These are phyloP conservation scores for Meriones unguiculatus DNA, from an alignment of 2,113 vertebrate species.

Conservation along the genomic window DNA sequence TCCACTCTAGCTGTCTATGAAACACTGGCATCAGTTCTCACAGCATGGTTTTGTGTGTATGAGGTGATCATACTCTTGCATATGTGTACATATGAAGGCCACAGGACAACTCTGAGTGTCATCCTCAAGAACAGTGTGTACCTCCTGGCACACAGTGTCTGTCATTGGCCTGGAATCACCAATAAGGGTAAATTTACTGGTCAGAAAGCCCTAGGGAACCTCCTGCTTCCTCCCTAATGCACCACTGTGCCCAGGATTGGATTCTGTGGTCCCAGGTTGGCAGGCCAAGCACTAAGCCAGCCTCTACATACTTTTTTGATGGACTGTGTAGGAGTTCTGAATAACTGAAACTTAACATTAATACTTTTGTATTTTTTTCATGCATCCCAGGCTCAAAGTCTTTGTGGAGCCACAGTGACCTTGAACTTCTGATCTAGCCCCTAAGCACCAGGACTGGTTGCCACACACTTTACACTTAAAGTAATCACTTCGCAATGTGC, in stretches of 20 bases:
- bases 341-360: neutral
- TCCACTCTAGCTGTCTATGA: slow-evolving; percentile 23
- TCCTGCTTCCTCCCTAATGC: neutral
- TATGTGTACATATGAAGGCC: neutral
- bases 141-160: neutral
- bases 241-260: neutral
- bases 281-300: neutral
- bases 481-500: slow-evolving; percentile 46
- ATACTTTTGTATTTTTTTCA: neutral
- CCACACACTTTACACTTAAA: slow-evolving; percentile 1
- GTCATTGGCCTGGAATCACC: neutral
- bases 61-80: neutral
- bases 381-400: neutral
- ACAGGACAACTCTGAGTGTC: neutral
- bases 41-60: neutral
- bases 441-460: neutral
- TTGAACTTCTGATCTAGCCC: neutral
- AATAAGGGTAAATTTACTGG: neutral
- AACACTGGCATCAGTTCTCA: neutral
- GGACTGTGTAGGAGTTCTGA: slow-evolving; percentile 24
- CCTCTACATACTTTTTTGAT: neutral
- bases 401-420: neutral
- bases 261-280: neutral
- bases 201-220: neutral
- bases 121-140: too few relatives aligned